Base-by-base conservation (phyloP, 2,797 vertebrate species). In the Rhyacichthys aspro region DNA sequence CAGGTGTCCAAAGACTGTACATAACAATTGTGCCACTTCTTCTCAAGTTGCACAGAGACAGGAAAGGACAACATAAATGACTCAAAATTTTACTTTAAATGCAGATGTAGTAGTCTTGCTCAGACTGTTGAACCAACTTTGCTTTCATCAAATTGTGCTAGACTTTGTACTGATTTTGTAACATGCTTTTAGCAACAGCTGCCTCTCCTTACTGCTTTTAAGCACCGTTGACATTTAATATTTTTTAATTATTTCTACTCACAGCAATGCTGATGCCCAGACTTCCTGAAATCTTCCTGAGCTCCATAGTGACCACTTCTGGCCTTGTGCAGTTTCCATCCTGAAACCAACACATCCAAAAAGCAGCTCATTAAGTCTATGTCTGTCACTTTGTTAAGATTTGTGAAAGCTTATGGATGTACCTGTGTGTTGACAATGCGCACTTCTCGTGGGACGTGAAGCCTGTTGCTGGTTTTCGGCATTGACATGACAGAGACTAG, bases 231-330 rank as follows among this genome's bases (percentile, higher is more conserved):
- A 28, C 23, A 28, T 28, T 28, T 5, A 28, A 6, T 28, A 3
- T 5, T 28, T 28, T 28, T 28, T 16, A 53, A 23, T n/a, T n/a
- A n/a, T 41, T 33, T 37, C 41, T n/a, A 85, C 95, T 95, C 89
- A 94, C 94, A 63, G 93, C 91, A 70, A 96, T 92, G 0, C 93
- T 94, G 87, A 96, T 92, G 57, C 95, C 95, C 71, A 95, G 89
- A 55, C 90, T 93, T 37, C 92, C 94, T 0, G 93, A 91, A 52
- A 93, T 90, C 88, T 95, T 96, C 70, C 85, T 72, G 58, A 96
- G 89, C 63, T 93, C 89, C 82, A 96, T 91, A 0, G 54, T 88
- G 88, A 80, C 87, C 88, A 88, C 90, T 76, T 78, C 84, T 1
- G 80, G 49, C 42, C 60, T 89, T 49, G 33, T 67, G 71, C 86